phyloP scores from a whole-genome alignment of 2,888 invertebrate species.

The Ligdia adustata region DNA sequence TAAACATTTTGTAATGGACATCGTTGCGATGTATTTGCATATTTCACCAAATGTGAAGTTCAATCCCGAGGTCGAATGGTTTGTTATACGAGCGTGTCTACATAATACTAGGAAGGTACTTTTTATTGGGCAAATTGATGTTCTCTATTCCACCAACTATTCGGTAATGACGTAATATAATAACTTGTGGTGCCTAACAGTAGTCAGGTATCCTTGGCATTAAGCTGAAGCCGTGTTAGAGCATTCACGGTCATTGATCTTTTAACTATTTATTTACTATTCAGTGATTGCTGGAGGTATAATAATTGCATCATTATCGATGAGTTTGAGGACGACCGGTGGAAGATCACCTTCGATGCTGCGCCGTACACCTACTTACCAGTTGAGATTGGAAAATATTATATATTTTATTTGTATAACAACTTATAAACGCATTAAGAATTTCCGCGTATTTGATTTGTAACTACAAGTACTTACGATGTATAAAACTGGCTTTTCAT shows the following conservation, averaged over 20 bases:
- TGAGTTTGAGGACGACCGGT: neutral
- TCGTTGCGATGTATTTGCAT: slow-evolving; percentile 10
- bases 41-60: slow-evolving; percentile 33
- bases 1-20: too few species aligned
- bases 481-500: too few species aligned
- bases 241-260: slow-evolving; percentile 15
- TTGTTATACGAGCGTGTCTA: neutral
- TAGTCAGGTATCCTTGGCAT: slow-evolving; percentile 19
- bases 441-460: too few species aligned
- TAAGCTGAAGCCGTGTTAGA: neutral
- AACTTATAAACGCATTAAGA: too few species aligned
- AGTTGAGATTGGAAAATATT: too few species aligned
- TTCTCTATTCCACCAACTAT: too few species aligned
- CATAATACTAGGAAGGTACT: neutral
- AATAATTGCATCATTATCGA: slow-evolving; percentile 6
- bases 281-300: neutral
- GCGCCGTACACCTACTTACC: too few species aligned
- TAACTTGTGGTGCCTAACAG: neutral
- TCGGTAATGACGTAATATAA: slow-evolving; percentile 1
- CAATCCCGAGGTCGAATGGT: slow-evolving; percentile 29
- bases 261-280: neutral
- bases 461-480: too few species aligned
- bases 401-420: too few species aligned
- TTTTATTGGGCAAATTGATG: slow-evolving; percentile 7
- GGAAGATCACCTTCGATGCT: neutral